Conservation (phyloP, 2,113 vertebrate genomes). For the Axis porcinus region DNA sequence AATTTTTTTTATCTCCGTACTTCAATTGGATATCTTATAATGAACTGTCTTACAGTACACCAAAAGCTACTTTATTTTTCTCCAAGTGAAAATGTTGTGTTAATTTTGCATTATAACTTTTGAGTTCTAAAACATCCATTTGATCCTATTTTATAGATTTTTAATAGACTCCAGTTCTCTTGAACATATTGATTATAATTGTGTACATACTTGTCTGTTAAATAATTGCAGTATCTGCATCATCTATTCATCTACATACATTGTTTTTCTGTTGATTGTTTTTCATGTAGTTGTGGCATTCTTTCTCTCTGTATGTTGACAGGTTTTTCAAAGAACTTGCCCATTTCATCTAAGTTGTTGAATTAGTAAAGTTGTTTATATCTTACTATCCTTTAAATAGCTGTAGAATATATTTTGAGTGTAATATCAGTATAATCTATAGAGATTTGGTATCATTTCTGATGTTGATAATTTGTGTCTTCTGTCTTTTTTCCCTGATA, state of each 20-base stretch:
- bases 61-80: not conserved
- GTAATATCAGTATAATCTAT: not conserved
- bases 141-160: not conserved
- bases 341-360: not conserved
- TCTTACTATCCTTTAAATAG: not conserved
- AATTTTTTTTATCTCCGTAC: not conserved
- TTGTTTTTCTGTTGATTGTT: not conserved
- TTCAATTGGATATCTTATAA: not conserved
- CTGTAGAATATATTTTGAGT: not conserved
- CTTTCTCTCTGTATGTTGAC: not conserved
- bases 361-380: not conserved
- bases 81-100: not conserved
- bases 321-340: not conserved
- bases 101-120: slow-evolving; percentile 18
- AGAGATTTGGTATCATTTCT: not conserved
- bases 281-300: not conserved
- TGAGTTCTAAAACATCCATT: not conserved
- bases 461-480: not conserved
- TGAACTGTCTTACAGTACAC: not conserved
- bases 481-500: not conserved
- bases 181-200: not conserved
- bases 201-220: not conserved
- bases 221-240: not conserved
- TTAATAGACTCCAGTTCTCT: not conserved
- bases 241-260: not conserved